Percentiles rank a stretch among this genome's conserved stretches.
Conservation (phyloP, 2,113 vertebrate genomes). For the Paramisgurnus dabryanus region DNA sequence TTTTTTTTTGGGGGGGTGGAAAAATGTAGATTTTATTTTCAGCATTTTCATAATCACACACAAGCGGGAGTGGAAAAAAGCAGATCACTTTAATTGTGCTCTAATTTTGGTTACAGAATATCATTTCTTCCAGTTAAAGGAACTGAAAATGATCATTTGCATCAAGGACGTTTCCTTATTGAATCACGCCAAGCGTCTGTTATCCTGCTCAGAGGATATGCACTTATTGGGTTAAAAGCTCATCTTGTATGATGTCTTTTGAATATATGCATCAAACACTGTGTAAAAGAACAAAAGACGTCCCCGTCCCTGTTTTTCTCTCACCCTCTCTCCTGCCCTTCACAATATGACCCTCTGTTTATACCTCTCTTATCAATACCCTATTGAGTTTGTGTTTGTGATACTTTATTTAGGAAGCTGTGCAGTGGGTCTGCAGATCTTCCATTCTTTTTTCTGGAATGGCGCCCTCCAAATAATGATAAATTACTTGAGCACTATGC, state of each 20-base stretch:
- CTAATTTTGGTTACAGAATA: constrained; percentile 81
- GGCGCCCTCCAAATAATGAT: constrained; percentile 99
- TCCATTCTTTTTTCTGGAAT: constrained; percentile 98
- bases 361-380: constrained; percentile 85
- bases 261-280: constrained; percentile 77
- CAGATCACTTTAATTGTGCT: constrained; percentile 78
- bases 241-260: constrained; percentile 80
- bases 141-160: constrained; percentile 84
- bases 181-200: constrained; percentile 80
- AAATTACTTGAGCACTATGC: constrained; percentile 99
- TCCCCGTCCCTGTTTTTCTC: constrained; percentile 61
- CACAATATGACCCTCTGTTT: constrained; percentile 64
- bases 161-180: constrained; percentile 84
- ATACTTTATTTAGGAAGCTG: constrained; percentile 95
- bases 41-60: constrained; percentile 25
- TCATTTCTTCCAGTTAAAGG: constrained; percentile 84
- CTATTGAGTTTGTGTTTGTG: constrained; percentile 95
- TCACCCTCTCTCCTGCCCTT: constrained; percentile 67
- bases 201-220: constrained; percentile 76
- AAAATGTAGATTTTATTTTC: background rate
- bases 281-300: constrained; percentile 74
- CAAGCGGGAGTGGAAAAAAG: constrained; percentile 61
- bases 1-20: background rate
- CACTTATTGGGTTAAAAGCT: constrained; percentile 85
- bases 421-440: constrained; percentile 97